Percentiles rank a stretch among this genome's conserved stretches.
phyloP scores from a whole-genome alignment of 2,113 vertebrate genomes.

The Prionailurus viverrinus region DNA sequence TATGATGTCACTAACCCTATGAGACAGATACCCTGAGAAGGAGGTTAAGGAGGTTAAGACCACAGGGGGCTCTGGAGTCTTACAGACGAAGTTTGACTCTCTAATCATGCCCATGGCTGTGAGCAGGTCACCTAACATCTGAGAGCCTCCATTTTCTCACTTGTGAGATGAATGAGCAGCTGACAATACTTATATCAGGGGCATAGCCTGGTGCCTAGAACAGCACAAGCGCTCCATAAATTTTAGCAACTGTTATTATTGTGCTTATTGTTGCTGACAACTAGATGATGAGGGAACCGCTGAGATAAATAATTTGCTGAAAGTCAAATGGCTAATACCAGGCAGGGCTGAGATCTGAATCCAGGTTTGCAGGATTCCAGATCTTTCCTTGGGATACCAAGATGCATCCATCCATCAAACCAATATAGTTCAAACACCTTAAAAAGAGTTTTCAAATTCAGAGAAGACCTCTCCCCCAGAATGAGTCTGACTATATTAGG shows the following conservation, averaged over 20 bases:
- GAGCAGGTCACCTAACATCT: neutral
- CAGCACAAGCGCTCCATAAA: neutral
- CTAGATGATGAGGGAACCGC: neutral
- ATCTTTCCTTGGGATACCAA: neutral
- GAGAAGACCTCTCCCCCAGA: neutral
- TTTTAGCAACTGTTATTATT: neutral
- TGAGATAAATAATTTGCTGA: neutral
- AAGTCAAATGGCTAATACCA: neutral
- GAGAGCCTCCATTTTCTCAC: neutral
- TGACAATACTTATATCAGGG: neutral
- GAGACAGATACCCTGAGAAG: neutral
- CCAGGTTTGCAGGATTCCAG: neutral
- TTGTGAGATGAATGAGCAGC: conserved; percentile 18
- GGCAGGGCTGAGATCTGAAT: neutral
- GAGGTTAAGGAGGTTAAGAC: neutral
- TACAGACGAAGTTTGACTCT: neutral
- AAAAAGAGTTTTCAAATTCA: conserved; percentile 29
- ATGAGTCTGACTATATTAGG: neutral
- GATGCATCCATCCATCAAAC: neutral
- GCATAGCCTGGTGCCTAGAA: neutral
- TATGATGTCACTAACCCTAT: neutral
- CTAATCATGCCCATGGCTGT: neutral
- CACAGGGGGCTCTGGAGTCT: neutral
- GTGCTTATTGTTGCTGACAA: neutral
- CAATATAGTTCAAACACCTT: neutral